phyloP scores from a whole-genome alignment of 2,113 vertebrate species.

The Thymallus thymallus region DNA sequence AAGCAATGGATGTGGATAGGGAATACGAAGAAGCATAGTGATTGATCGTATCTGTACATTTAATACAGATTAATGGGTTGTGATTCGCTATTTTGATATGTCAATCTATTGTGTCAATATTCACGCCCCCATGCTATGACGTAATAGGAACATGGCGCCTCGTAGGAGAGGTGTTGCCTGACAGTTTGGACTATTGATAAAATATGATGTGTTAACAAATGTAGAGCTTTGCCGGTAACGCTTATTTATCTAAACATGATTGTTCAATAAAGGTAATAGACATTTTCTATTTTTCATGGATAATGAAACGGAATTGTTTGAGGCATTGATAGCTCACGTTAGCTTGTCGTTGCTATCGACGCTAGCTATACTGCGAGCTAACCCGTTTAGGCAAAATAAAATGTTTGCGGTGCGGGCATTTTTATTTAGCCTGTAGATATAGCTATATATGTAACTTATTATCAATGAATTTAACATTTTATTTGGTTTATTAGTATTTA shows the following conservation, averaged over 20 bases:
- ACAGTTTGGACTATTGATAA: constrained; percentile 47
- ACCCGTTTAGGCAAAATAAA: constrained; percentile 33
- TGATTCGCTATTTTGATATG: constrained; percentile 45
- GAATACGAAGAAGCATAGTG: too few species aligned
- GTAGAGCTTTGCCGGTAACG: constrained; percentile 11
- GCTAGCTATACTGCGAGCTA: constrained; percentile 17
- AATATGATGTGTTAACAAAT: constrained; percentile 16
- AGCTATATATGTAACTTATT: background rate
- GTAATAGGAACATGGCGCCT: constrained; percentile 75
- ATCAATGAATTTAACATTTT: constrained; percentile 46
- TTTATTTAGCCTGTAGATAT: constrained; percentile 22
- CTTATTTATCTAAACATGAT: constrained; percentile 36
- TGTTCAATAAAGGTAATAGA: constrained; percentile 36
- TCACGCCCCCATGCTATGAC: constrained; percentile 53
- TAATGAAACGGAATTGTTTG: constrained; percentile 28
- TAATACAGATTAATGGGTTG: background rate
- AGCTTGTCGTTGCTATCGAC: constrained; percentile 22
- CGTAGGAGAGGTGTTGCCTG: constrained; percentile 58
- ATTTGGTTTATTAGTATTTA: background rate
- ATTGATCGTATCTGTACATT: background rate
- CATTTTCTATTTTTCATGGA: constrained; percentile 37
- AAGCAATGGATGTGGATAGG: too few species aligned
- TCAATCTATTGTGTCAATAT: constrained; percentile 28
- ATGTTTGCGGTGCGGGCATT: constrained; percentile 15
- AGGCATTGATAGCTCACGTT: constrained; percentile 15